Evolutionary conservation across 2,888 invertebrate species (phyloP).

Genomic region (Nephrotoma guestfalica): DNA sequence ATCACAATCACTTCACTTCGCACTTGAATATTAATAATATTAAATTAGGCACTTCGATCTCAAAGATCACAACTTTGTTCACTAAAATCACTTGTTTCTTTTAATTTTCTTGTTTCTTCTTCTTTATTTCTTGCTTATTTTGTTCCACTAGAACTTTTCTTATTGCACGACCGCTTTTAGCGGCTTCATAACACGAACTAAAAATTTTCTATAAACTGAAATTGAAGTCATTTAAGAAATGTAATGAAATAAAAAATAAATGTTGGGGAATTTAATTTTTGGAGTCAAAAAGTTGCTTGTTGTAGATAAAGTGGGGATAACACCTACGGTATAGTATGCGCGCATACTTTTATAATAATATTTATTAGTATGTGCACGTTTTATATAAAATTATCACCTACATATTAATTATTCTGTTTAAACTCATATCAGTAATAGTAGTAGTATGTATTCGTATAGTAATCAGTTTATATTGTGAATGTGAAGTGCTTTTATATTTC

Average conservation of each 20-base stretch:
- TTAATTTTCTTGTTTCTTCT: background rate
- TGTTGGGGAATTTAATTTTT: background rate
- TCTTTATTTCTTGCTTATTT: background rate
- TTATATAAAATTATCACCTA: background rate
- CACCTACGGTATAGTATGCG: background rate
- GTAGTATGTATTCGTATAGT: background rate
- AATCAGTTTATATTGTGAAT: no score
- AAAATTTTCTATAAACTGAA: conserved; percentile 7
- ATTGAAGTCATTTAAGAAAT: conserved; percentile 11
- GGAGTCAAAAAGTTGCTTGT: background rate
- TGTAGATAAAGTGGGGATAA: background rate
- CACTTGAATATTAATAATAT: background rate
- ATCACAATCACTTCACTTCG: background rate
- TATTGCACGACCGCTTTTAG: conserved; percentile 8
- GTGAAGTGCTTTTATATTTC: background rate
- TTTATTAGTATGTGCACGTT: background rate
- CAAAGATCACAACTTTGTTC: background rate
- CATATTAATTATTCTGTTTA: background rate
- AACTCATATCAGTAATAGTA: background rate
- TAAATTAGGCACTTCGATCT: background rate
- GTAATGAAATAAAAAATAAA: background rate
- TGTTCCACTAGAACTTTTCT: background rate
- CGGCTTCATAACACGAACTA: conserved; percentile 11
- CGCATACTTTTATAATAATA: background rate
- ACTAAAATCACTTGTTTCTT: background rate